Evolutionary conservation across 2,888 invertebrate genomes (phyloP), one percentile per base, ranked within the genome.

Genomic region (Adela reaumurella): DNA sequence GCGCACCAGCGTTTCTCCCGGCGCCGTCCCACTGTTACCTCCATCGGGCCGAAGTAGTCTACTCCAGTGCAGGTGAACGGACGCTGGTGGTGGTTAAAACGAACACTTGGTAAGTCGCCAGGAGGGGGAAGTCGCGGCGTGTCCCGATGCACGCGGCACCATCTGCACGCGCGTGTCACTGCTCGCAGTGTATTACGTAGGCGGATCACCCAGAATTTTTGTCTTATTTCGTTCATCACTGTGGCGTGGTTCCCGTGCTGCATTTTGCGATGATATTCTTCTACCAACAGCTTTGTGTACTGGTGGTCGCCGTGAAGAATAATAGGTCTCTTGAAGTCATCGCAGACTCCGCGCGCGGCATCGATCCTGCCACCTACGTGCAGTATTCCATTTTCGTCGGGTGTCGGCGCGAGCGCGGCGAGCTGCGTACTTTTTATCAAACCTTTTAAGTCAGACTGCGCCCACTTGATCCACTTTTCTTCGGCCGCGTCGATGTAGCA

Each of bases 1-100:
- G 49, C 24, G 3, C 55, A 17, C 47, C 55, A 56, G 16, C 47
- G 48, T 43, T 53, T 55, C n/a, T 35, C 35, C 35, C 35, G 4
- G 8, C 35, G 35, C 11, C 35, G 35, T 35, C 35, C 35, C 6
- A 35, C 35, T 14, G 35, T 35, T 3, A 35, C 35, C 35, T 35
- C 35, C 35, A 35, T 35, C 3, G 35, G 35, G 3, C 35, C 35
- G n/a, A 35, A 35, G n/a, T 35, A 35, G 35, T 35, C 35, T 14
- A 35, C 35, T 14, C 35, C 35, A 14, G 6, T 35, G 35, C 3
- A 8, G 35, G 35, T 35, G n/a, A 35, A 35, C 14, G 35, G n/a
- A 3, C 35, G 35, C 11, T 14, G n/a, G 11, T 35, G 8, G 35
- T 35, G n/a, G 3, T 14, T 14, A 14, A 35, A 14, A 14, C 35